Evolutionary conservation across 2,797 vertebrate species (phyloP).

Genomic region (Cephalopachus bancanus): DNA sequence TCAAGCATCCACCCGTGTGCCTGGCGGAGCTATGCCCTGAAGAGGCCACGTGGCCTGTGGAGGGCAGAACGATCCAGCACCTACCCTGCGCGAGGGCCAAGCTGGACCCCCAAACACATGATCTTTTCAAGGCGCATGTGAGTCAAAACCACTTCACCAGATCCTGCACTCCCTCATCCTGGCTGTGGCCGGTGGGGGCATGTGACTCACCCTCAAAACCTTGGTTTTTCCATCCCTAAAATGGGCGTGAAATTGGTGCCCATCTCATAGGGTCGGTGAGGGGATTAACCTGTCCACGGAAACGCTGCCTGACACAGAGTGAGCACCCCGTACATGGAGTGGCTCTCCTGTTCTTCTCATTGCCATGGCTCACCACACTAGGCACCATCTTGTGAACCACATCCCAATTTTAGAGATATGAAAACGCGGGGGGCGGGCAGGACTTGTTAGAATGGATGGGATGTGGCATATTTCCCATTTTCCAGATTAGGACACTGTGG

Average conservation of each 20-base stretch:
- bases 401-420: background rate
- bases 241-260: background rate
- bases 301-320: fast-evolving
- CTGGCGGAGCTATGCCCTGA: too few relatives aligned
- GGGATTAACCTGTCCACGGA: background rate
- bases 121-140: background rate
- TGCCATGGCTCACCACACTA: background rate
- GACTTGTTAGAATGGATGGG: background rate
- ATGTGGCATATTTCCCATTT: background rate
- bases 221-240: background rate
- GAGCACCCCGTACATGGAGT: background rate
- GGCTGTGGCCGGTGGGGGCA: background rate
- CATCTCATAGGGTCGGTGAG: background rate
- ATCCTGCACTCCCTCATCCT: background rate
- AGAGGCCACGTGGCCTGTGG: background rate
- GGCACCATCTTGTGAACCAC: background rate
- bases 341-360: background rate
- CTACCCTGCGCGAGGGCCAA: background rate
- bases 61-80: background rate
- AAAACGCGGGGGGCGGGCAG: background rate
- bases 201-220: background rate
- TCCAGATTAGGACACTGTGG: background rate
- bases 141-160: background rate
- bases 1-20: fast-evolving
- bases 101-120: background rate